Base-by-base conservation (phyloP, 2,113 vertebrate genomes). In the Zosterops lateralis region DNA sequence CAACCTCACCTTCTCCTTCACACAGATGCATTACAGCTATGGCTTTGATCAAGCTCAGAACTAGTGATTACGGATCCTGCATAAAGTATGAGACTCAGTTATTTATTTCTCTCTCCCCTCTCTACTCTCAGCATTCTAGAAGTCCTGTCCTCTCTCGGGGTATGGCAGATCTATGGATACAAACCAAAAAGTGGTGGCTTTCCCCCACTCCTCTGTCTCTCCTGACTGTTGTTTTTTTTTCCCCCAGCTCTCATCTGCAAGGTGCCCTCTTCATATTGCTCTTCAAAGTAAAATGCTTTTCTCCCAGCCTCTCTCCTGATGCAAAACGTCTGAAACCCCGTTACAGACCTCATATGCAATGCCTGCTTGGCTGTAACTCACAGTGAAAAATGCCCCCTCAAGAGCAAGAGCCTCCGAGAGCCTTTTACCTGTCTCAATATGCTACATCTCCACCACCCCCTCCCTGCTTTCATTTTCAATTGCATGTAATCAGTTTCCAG, bases 391-490 rank as follows among this genome's bases (percentile, higher is more conserved):
- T 78, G 92, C 74, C 87, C 72, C 81, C 70, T 88, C 78, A 74
- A 89, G 60, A 87, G 56, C 73, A 75, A 87, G 54, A 83, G 87
- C 40, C 91, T 94, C 77, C 67, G 60, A 48, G n/a, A 85, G 89
- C 87, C 71, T 92, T 78, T 84, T 95, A 91, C 92, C 93, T 87
- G 75, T 79, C 92, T 92, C 67, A 88, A 51, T 87, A 84, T 50
- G 66, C 78, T 72, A 50, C 64, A 82, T 60, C 50, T 80, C 74
- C 81, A 77, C 87, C 81, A 58, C 50, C 80, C 84, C 72, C 56
- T 57, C 76, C 87, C 87, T 77, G 75, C 90, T 97, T 97, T 97
- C 90, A 96, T 95, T 97, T 97, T 95, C 92, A 96, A 92, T 90
- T 96, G 87, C 82, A 28, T 97, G 87, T 92, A 95, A 97, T 97